These are phyloP conservation scores for Chiridota heheva DNA, from an alignment of 35 echinoderm and acorn worm species.

Conservation along the genomic window DNA sequence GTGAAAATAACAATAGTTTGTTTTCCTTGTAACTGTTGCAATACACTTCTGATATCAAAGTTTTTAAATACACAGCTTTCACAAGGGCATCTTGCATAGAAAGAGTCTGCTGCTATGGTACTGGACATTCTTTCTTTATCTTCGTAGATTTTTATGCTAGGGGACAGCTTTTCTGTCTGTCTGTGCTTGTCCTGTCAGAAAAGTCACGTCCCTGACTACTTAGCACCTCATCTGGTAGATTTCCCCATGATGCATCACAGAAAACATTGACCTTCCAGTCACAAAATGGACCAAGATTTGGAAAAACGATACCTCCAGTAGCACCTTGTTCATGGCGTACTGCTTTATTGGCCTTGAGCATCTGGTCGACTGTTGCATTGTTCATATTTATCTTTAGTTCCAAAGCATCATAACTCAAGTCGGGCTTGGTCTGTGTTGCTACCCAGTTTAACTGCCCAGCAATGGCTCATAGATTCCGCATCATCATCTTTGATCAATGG, in stretches of 20 bases:
- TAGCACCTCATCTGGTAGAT: constrained; percentile 6
- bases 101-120: constrained; percentile 5
- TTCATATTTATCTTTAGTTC: constrained; percentile 53
- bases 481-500: constrained; percentile 34
- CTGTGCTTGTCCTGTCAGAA: constrained; percentile 1
- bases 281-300: not conserved
- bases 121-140: constrained; percentile 8
- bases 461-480: constrained; percentile 28
- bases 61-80: too few species aligned
- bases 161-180: not conserved
- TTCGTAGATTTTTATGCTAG: constrained; percentile 13
- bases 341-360: constrained; percentile 30
- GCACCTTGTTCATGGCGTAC: not conserved
- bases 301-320: not conserved
- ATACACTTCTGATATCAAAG: too few species aligned
- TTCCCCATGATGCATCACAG: constrained; percentile 26
- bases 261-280: constrained; percentile 33
- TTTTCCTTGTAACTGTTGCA: too few species aligned
- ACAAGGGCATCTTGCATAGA: not conserved
- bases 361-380: constrained; percentile 33
- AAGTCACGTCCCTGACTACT: constrained; percentile 35
- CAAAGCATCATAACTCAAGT: constrained; percentile 53
- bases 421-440: constrained; percentile 44
- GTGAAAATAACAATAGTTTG: too few species aligned
- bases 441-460: constrained; percentile 46